Evolutionary conservation across 2,888 invertebrate genomes (phyloP).

Genomic region (Hesperia comma): DNA sequence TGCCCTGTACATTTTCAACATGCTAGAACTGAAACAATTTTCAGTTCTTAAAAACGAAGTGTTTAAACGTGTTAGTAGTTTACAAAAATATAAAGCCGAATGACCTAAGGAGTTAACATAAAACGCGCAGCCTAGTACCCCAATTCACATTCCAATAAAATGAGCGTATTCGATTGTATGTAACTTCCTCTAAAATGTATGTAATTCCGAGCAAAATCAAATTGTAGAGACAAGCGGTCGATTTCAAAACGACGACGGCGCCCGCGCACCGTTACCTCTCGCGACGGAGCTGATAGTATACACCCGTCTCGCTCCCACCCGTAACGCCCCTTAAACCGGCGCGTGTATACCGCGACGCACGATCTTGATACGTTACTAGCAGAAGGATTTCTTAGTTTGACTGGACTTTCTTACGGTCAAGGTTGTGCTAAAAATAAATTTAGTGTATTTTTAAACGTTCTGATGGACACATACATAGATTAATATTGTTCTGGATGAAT

Average conservation of each 20-base stretch:
- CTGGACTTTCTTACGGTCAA: slow-evolving; percentile 41
- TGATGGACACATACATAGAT: background rate
- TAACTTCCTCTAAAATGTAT: slow-evolving; percentile 51
- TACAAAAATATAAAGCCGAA: slow-evolving; percentile 4
- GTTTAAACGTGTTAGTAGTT: slow-evolving; percentile 2
- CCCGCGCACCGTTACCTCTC: slow-evolving; percentile 68
- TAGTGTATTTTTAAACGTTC: slow-evolving; percentile 12
- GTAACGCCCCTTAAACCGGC: slow-evolving; percentile 65
- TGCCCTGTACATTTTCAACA: background rate
- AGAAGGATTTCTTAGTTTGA: slow-evolving; percentile 14
- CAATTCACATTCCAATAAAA: slow-evolving; percentile 17
- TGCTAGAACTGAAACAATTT: background rate
- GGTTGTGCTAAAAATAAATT: slow-evolving; percentile 20
- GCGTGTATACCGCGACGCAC: slow-evolving; percentile 50
- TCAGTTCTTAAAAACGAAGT: background rate
- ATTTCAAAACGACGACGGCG: slow-evolving; percentile 55
- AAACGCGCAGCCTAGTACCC: slow-evolving; percentile 24
- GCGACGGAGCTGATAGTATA: slow-evolving; percentile 47
- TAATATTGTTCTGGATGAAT: background rate
- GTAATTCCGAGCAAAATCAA: slow-evolving; percentile 59
- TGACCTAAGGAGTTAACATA: slow-evolving; percentile 20
- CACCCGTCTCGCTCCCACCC: slow-evolving; percentile 59
- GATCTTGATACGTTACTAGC: slow-evolving; percentile 65
- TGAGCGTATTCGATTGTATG: slow-evolving; percentile 3
- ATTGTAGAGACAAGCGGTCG: slow-evolving; percentile 64